These are phyloP conservation scores for Phengaris alcon DNA, from an alignment of 2,888 invertebrate genomes.

Conservation along the genomic window DNA sequence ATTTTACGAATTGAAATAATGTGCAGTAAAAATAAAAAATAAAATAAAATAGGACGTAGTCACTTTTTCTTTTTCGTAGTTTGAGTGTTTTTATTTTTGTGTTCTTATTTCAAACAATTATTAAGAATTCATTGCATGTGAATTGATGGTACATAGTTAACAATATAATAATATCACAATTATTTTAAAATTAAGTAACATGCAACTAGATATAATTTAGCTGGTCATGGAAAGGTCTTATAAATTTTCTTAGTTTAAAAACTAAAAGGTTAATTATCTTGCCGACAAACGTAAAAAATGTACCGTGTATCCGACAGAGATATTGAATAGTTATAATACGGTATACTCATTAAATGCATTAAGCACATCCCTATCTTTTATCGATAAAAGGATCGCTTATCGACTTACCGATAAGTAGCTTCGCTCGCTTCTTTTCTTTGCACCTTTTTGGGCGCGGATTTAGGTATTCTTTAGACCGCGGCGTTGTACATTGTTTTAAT, in stretches of 20 bases:
- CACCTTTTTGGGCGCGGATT: conserved; percentile 19
- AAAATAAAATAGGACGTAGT: too few relatives aligned
- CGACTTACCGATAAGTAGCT: conserved; percentile 23
- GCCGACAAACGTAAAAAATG: conserved; percentile 10
- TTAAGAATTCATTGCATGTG: background rate
- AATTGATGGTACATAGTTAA: background rate
- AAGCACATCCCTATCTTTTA: conserved; percentile 22
- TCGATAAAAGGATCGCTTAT: conserved; percentile 25
- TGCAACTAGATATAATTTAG: background rate
- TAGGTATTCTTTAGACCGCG: background rate
- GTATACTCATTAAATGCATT: conserved; percentile 1
- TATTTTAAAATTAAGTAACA: conserved; percentile 13
- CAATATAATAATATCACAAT: background rate
- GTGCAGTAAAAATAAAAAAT: too few relatives aligned
- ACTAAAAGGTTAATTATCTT: conserved; percentile 7
- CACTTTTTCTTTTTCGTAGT: too few relatives aligned
- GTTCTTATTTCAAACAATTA: background rate
- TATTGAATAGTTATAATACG: conserved; percentile 9
- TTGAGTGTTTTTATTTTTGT: too few relatives aligned
- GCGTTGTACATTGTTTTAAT: conserved; percentile 10
- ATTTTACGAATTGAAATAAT: too few relatives aligned
- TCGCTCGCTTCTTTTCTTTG: conserved; percentile 16
- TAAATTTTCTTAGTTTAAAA: background rate
- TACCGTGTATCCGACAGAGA: background rate
- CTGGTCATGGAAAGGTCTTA: background rate